Base-by-base conservation (phyloP, 2,888 invertebrate genomes). In the Microdon myrmicae region DNA sequence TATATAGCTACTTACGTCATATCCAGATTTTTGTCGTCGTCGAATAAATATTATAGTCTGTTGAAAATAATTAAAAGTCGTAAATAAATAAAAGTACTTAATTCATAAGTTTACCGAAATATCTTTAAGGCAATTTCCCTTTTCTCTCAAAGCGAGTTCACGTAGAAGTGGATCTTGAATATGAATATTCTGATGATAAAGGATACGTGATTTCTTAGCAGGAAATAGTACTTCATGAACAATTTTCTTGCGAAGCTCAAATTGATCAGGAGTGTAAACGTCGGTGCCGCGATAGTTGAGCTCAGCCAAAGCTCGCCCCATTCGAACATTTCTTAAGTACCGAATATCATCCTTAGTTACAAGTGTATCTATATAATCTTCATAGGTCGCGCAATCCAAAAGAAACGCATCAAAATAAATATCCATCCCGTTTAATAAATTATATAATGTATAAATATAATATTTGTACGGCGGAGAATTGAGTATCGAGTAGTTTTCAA, bases 1-100 rank as follows among this genome's bases (percentile, higher is more conserved):
- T 17, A 95, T 87, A 73, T 92, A 94, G 1, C 90, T 92, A 0
- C 93, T 93, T 54, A 93, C 85, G 74, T 93, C 92, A 68, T 88
- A 88, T 2, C 90, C 89, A 3, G 85, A 83, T 58, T 82, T 85
- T 6, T 87, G 88, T 56, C 83, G 83, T 73, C 86, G 84, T 5
- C 90, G 83, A 3, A 94, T 75, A 73, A 92, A 94, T 56, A 94
- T 88, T 37, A 94, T 91, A 0, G 90, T 87, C 85, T 88, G 82
- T n/a, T n/a, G n/a, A n/a, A n/a, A n/a, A n/a, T n/a, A n/a, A n/a
- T n/a, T n/a, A 45, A 9, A 1, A 23, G 10, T 14, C 1, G 4
- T 19, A 26, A n/a, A 39, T 4, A 10, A 44, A 16, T n/a, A 9
- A n/a, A 5, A 16, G n/a, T n/a, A n/a, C n/a, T n/a, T n/a, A n/a